A percentile compares a stretch with the other conserved stretches of the same genome.
Evolutionary conservation across 2,113 vertebrate species (phyloP).

Genomic region (Cyphomyrus discorhynchus): DNA sequence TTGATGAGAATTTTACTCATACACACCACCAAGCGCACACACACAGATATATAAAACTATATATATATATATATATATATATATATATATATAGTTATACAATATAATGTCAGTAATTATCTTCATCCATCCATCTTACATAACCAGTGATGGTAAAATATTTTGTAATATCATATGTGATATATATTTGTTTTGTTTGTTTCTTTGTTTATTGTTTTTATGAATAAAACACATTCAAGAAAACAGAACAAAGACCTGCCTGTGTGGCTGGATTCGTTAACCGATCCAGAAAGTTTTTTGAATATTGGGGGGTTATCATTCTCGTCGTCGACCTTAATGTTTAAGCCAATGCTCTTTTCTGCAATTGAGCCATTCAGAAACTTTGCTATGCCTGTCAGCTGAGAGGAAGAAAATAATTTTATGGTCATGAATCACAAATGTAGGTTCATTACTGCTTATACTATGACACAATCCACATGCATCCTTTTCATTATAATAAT

Average conservation of each 20-base stretch:
- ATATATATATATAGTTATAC: neutral
- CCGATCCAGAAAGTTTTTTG: neutral
- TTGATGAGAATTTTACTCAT: neutral
- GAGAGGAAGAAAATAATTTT: neutral
- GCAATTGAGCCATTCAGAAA: constrained; percentile 24
- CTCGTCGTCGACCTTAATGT: constrained; percentile 33
- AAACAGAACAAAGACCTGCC: constrained; percentile 20
- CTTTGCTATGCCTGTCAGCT: constrained; percentile 35
- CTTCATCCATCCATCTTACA: neutral
- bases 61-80: neutral
- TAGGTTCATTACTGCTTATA: neutral
- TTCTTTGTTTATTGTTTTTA: neutral
- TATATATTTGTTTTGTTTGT: neutral
- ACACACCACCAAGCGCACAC: neutral
- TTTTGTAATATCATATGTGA: neutral
- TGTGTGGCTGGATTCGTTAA: constrained; percentile 36
- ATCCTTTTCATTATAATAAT: neutral
- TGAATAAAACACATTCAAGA: neutral
- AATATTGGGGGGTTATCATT: constrained; percentile 47
- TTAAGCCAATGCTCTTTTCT: constrained; percentile 30
- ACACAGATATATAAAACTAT: neutral
- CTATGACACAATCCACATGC: neutral
- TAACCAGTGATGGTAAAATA: neutral
- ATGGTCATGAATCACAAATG: neutral
- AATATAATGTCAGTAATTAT: neutral